Percentiles rank a stretch among this genome's conserved stretches.
Evolutionary conservation across 2,113 vertebrate genomes (phyloP).

Genomic region (Atlantisia rogersi): DNA sequence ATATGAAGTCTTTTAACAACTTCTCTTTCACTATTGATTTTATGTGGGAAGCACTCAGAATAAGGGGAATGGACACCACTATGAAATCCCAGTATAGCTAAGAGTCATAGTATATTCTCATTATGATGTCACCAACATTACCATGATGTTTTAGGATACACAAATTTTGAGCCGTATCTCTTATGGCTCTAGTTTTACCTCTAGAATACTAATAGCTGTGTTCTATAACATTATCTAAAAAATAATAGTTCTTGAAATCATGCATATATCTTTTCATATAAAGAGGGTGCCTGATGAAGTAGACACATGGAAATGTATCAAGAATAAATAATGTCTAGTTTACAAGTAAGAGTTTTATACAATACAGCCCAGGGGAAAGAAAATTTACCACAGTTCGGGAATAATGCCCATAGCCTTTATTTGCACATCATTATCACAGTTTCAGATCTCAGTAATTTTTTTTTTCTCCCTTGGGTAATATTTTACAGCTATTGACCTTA

Average conservation of each 20-base stretch:
- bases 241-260: background rate
- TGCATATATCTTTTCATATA: background rate
- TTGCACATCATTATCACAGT: conserved; percentile 6
- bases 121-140: background rate
- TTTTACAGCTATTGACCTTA: background rate
- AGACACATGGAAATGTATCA: background rate
- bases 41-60: background rate
- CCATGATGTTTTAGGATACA: background rate
- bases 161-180: background rate
- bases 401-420: background rate
- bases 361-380: background rate
- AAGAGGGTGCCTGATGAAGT: background rate
- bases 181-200: background rate
- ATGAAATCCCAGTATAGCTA: background rate
- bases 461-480: background rate
- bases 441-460: background rate
- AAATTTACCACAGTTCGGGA: background rate
- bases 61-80: background rate
- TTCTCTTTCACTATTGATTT: background rate
- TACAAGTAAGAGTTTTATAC: background rate
- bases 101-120: background rate
- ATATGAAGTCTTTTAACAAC: background rate
- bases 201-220: background rate
- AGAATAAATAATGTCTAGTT: background rate
- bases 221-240: background rate